phyloP scores from a whole-genome alignment of 2,113 vertebrate genomes.

The Aix galericulata region DNA sequence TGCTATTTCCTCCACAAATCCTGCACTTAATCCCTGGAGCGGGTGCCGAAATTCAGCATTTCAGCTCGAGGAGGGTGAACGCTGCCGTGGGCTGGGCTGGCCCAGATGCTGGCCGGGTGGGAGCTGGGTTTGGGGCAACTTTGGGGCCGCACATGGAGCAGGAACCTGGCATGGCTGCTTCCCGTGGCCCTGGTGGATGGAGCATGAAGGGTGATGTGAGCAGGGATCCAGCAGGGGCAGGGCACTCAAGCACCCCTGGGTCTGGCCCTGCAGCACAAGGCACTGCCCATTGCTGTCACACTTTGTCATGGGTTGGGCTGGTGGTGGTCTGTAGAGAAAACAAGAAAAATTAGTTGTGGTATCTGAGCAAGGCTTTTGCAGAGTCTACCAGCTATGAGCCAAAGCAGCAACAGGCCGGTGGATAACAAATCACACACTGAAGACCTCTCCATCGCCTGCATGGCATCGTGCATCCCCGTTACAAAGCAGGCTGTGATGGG shows the following conservation, averaged over 20 bases:
- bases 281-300: not conserved
- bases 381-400: not conserved
- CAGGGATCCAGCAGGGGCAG: not conserved
- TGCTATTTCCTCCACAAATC: not conserved
- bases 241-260: not conserved
- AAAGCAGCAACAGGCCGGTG: not conserved
- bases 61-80: accelerated
- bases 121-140: not conserved
- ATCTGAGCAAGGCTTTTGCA: not conserved
- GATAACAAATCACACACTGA: too few species aligned
- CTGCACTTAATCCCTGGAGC: not conserved
- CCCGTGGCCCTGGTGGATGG: too few species aligned
- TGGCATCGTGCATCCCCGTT: not conserved
- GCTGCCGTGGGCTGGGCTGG: not conserved
- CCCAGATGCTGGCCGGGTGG: accelerated
- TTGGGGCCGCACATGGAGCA: too few species aligned
- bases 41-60: accelerated
- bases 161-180: not conserved
- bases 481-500: too few species aligned
- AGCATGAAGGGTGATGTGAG: not conserved
- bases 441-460: not conserved
- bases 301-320: too few species aligned
- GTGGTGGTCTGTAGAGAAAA: too few species aligned
- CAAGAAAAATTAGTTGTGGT: not conserved
- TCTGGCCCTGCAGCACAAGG: too few species aligned